phyloP scores from a whole-genome alignment of 2,113 vertebrate species.

The Brevimyrus niger region DNA sequence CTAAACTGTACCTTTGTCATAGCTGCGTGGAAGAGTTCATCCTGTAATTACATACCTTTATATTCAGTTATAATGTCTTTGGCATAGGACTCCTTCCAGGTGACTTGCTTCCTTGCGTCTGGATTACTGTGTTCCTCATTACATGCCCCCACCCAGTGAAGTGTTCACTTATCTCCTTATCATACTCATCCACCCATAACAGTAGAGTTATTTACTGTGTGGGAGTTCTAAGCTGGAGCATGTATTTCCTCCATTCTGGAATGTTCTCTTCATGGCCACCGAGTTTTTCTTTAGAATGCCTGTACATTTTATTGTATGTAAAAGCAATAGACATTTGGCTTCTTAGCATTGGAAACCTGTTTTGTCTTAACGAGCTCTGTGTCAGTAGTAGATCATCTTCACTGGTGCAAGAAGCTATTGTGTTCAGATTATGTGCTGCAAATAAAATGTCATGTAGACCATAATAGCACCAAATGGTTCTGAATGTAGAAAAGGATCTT shows the following conservation, averaged over 20 bases:
- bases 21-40: neutral
- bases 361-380: neutral
- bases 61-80: neutral
- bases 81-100: neutral
- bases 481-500: neutral
- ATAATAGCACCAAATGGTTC: neutral
- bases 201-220: neutral
- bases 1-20: neutral
- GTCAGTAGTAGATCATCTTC: neutral
- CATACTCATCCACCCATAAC: neutral
- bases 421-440: neutral
- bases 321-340: neutral
- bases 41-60: neutral
- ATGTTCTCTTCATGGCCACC: neutral
- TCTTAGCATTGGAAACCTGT: neutral
- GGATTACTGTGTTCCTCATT: neutral
- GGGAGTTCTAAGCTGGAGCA: neutral
- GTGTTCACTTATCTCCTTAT: neutral
- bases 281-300: neutral
- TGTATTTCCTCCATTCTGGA: neutral
- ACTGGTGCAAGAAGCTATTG: neutral
- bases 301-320: neutral
- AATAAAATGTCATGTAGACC: neutral
- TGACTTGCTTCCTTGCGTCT: neutral
- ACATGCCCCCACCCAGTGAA: neutral